Base-by-base conservation (phyloP, 2,113 vertebrate species). In the Tenrec ecaudatus region DNA sequence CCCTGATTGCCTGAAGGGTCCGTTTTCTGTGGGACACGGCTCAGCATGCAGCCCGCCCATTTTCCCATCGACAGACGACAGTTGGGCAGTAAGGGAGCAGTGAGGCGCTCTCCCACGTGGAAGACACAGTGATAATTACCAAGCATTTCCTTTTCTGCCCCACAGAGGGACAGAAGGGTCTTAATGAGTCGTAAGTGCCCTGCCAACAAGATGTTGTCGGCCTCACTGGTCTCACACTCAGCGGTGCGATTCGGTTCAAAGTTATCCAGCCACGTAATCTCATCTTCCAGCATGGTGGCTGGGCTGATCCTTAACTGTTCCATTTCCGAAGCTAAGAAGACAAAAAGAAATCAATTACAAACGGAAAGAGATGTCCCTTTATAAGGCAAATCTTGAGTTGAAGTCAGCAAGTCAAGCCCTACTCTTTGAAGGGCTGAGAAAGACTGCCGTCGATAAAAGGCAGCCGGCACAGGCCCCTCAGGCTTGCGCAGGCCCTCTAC, bases 261-360 rank as follows among this genome's bases (percentile, higher is more conserved):
- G 96, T 99, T 99, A 97, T 99, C 99, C 29, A 99, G 98, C 99
- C 99, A 99, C 17, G 98, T 99, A 97, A 99, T 99, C 97, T 99
- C 99, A 90, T 99, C 99, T 97, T 99, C 99, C 91, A 99, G 96
- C 99, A 99, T 99, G 93, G 98, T 97, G 86, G 99, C 99, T 16
- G 99, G 99, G 81, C 99, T 99, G 95, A 99, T 98, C 95, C 99
- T 98, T 71, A 99, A 97, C 83, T 99, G 99, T 86, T 99, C 99
- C 99, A 99, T 99, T 98, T 99, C 99, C 60, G 99, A 99, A 15
- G 98, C 99, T 99, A 95, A 90, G 31, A 77, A 9, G 38, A 64
- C 77, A 86, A 43, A 58, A 27, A 25, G 68, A 73, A 31, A 83
- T 58, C 11, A 27, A 89, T 88, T 86, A 91, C 25, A 64, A 92